Percentiles rank a stretch among this genome's conserved stretches.
Evolutionary conservation across 2,888 invertebrate species (phyloP).

Genomic region (Dioctria linearis): DNA sequence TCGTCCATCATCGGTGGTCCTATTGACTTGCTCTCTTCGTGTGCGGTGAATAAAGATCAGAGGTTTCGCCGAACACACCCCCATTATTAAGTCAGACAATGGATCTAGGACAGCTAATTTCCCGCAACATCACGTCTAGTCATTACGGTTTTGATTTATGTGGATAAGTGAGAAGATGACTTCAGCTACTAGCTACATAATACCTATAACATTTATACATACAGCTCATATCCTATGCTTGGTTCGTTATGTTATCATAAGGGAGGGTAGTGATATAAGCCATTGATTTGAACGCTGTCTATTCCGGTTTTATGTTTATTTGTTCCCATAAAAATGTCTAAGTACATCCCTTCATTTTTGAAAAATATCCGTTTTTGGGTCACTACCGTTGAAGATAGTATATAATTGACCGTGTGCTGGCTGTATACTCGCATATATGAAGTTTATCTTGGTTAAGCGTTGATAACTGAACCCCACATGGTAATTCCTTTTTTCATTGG

Average conservation of each 20-base stretch:
- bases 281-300: conserved; percentile 8
- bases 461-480: conserved; percentile 31
- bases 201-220: too few species aligned
- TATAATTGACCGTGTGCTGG: conserved; percentile 25
- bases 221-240: not conserved
- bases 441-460: conserved; percentile 43
- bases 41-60: conserved; percentile 16
- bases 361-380: conserved; percentile 36
- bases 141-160: conserved; percentile 56
- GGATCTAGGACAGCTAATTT: conserved; percentile 54
- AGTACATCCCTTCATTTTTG: conserved; percentile 45
- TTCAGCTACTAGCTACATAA: conserved; percentile 9
- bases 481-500: conserved; percentile 12
- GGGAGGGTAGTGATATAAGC: not conserved
- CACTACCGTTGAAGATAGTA: conserved; percentile 32
- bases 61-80: conserved; percentile 14
- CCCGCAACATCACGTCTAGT: conserved; percentile 56
- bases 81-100: conserved; percentile 49
- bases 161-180: conserved; percentile 2
- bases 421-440: not conserved
- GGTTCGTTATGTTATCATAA: not conserved
- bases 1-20: not conserved
- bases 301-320: conserved; percentile 19
- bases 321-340: conserved; percentile 46
- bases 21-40: conserved; percentile 7